phyloP scores from a whole-genome alignment of 2,113 vertebrate genomes.

The Marmota monax region DNA sequence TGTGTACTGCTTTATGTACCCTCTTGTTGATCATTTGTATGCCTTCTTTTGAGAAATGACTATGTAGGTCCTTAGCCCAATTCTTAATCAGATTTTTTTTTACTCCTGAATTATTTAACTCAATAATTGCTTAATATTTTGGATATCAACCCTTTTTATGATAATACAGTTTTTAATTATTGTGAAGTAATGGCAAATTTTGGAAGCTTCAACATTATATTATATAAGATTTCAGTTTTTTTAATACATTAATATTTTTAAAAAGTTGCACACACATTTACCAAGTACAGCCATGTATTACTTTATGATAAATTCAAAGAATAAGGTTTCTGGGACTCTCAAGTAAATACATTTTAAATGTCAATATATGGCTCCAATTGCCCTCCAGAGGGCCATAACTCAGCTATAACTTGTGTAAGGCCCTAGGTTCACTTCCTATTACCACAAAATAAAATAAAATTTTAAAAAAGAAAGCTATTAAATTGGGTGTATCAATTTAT shows the following conservation, averaged over 20 bases:
- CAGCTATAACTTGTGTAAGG: too few relatives aligned
- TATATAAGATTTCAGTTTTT: background rate
- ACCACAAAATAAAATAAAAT: too few relatives aligned
- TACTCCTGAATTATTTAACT: background rate
- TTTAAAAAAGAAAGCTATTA: too few relatives aligned
- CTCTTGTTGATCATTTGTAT: background rate
- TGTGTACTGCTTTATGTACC: background rate
- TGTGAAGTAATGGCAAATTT: background rate
- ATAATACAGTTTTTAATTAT: background rate
- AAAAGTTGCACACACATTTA: background rate
- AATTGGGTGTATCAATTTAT: background rate
- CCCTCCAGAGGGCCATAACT: background rate
- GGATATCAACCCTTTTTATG: background rate
- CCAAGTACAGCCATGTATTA: background rate
- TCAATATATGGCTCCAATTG: background rate
- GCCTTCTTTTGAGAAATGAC: background rate
- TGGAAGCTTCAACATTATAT: background rate
- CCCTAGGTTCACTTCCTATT: too few relatives aligned
- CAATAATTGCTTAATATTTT: background rate
- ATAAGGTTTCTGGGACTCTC: background rate
- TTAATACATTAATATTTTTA: background rate
- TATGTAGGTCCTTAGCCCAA: background rate
- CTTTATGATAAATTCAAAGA: background rate
- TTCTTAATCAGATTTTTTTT: background rate
- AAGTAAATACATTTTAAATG: background rate